Conservation (phyloP, 2,888 invertebrate species). For the Lutraria lutraria region DNA sequence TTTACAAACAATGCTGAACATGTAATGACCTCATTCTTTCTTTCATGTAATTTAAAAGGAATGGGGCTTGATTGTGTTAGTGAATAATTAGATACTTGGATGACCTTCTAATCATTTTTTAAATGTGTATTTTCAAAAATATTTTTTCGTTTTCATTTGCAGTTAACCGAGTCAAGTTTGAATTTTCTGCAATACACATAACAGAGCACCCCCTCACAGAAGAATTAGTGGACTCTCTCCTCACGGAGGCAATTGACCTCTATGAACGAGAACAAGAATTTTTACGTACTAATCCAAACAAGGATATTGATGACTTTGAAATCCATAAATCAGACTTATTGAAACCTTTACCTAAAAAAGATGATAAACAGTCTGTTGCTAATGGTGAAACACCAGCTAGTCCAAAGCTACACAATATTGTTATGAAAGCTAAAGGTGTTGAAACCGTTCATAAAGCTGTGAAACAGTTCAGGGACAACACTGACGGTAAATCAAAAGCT, state of each 20-base stretch:
- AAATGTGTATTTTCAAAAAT: background rate
- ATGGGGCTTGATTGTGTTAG: background rate
- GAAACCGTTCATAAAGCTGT: conserved; percentile 58
- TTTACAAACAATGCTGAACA: too few relatives aligned
- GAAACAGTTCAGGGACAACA: conserved; percentile 51
- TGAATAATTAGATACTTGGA: too few relatives aligned
- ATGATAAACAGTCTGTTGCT: conserved; percentile 20
- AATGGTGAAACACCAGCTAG: conserved; percentile 12
- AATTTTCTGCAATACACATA: conserved; percentile 59
- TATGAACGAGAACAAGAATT: conserved; percentile 58
- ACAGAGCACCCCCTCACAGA: conserved; percentile 61
- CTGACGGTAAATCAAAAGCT: conserved; percentile 55
- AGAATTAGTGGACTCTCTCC: conserved; percentile 50
- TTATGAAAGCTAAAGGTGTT: conserved; percentile 57
- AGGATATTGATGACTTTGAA: conserved; percentile 63
- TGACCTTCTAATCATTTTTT: background rate
- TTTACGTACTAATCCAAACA: conserved; percentile 47
- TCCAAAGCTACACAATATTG: conserved; percentile 45
- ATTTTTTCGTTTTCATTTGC: conserved; percentile 46
- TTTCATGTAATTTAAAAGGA: too few relatives aligned
- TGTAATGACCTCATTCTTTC: too few relatives aligned
- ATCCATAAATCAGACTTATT: conserved; percentile 53
- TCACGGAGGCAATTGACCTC: conserved; percentile 59
- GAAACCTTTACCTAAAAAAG: conserved; percentile 45
- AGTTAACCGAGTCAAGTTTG: conserved; percentile 82